phyloP scores from a whole-genome alignment of 1,140 invertebrate species.

The Drosophila ohnishii region DNA sequence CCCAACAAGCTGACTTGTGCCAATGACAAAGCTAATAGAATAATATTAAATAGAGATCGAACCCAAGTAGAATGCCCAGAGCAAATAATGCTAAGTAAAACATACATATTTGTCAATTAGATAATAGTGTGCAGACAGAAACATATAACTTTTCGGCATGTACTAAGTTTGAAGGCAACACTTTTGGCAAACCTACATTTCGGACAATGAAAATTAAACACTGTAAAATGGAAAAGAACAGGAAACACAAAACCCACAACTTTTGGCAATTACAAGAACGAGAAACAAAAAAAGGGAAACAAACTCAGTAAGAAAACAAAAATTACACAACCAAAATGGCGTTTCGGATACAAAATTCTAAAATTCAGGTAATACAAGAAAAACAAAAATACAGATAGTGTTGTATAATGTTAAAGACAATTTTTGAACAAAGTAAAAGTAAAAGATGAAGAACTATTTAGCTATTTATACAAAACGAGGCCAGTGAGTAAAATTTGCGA shows the following conservation, averaged over 20 bases:
- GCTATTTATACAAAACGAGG: constrained; percentile 67
- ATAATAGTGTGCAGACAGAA: constrained; percentile 47
- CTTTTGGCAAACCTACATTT: constrained; percentile 64
- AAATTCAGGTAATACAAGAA: constrained; percentile 82
- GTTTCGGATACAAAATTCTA: constrained; percentile 83
- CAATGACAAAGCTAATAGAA: constrained; percentile 54
- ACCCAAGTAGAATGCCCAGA: constrained; percentile 27
- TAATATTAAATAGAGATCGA: constrained; percentile 40
- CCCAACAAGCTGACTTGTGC: constrained; percentile 67
- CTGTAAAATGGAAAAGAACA: constrained; percentile 31
- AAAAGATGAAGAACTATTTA: constrained; percentile 64
- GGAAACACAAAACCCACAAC: constrained; percentile 40
- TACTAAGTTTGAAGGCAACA: constrained; percentile 32
- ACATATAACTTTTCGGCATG: constrained; percentile 28
- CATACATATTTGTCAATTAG: constrained; percentile 65
- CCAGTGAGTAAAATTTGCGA: constrained; percentile 49
- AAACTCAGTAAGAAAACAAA: constrained; percentile 48
- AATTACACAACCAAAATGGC: constrained; percentile 67
- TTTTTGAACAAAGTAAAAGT: constrained; percentile 62
- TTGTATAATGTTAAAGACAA: constrained; percentile 78
- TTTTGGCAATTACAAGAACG: constrained; percentile 54
- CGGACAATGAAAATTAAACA: constrained; percentile 58
- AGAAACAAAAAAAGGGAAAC: constrained; percentile 44
- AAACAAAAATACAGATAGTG: constrained; percentile 68
- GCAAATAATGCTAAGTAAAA: constrained; percentile 14